Percentiles rank a stretch among this genome's conserved stretches.
phyloP scores from a whole-genome alignment of 1,140 invertebrate species.

The Ephestia elutella region DNA sequence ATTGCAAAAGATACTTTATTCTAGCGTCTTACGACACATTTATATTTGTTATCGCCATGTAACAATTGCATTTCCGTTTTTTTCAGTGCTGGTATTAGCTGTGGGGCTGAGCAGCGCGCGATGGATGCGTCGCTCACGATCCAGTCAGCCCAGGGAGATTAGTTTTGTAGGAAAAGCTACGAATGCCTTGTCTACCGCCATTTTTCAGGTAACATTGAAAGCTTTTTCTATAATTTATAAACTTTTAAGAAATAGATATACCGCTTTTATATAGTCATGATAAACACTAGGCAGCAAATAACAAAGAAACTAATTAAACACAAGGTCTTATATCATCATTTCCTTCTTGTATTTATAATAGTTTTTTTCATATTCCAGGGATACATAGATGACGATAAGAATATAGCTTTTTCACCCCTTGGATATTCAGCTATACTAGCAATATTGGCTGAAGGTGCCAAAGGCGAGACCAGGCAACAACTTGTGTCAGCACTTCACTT shows the following conservation, averaged over 20 bases:
- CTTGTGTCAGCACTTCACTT: slow-evolving; percentile 74
- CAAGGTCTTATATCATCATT: too few relatives aligned
- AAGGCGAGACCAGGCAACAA: slow-evolving; percentile 75
- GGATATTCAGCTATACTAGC: slow-evolving; percentile 77
- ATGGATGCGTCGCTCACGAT: slow-evolving; percentile 54
- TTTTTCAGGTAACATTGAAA: slow-evolving; percentile 72
- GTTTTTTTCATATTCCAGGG: slow-evolving; percentile 51
- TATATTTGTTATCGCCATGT: too few relatives aligned
- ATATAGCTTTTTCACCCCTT: slow-evolving; percentile 78
- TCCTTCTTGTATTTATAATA: slow-evolving; percentile 1
- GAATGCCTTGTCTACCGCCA: slow-evolving; percentile 63
- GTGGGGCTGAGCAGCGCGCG: slow-evolving; percentile 40
- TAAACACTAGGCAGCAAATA: too few relatives aligned
- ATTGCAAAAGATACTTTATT: too few relatives aligned
- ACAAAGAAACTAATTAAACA: too few relatives aligned
- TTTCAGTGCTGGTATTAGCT: slow-evolving; percentile 43
- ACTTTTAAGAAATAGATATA: neutral
- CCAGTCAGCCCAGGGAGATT: slow-evolving; percentile 44
- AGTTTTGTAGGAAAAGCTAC: slow-evolving; percentile 68
- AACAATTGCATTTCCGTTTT: neutral
- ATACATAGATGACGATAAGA: slow-evolving; percentile 74
- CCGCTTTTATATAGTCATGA: too few relatives aligned
- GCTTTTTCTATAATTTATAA: slow-evolving; percentile 3
- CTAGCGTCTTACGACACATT: too few relatives aligned
- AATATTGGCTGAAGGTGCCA: slow-evolving; percentile 76